Conservation (phyloP, 2,113 vertebrate genomes). For the Psittacula cyanocephala region DNA sequence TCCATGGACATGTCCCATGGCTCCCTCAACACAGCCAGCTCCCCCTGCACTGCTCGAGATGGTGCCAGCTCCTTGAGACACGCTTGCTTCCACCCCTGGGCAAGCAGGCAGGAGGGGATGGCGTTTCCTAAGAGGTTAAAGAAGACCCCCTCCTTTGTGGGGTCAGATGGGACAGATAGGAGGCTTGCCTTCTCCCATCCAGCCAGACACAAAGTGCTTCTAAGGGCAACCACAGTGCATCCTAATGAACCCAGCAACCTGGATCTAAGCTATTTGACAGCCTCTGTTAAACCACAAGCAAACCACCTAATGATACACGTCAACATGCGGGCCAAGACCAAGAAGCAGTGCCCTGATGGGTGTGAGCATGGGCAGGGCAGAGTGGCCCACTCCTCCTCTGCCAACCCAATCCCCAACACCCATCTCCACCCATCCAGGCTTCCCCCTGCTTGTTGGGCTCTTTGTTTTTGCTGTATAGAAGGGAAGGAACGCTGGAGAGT, state of each 20-base stretch:
- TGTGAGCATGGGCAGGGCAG: rapidly evolving
- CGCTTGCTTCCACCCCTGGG: background rate
- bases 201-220: background rate
- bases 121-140: background rate
- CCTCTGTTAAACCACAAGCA: background rate
- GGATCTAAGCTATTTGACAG: background rate
- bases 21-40: background rate
- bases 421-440: background rate
- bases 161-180: background rate
- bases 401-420: background rate
- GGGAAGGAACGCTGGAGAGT: background rate
- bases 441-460: background rate
- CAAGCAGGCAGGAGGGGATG: background rate
- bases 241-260: background rate
- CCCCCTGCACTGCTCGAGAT: background rate
- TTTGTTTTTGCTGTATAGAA: background rate
- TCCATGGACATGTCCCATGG: background rate
- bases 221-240: background rate
- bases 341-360: rapidly evolving
- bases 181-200: background rate
- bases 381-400: background rate
- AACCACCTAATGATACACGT: background rate
- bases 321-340: background rate
- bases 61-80: background rate
- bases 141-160: background rate